Evolutionary conservation across 2,113 vertebrate species (phyloP).

Genomic region (Todiramphus chloris): DNA sequence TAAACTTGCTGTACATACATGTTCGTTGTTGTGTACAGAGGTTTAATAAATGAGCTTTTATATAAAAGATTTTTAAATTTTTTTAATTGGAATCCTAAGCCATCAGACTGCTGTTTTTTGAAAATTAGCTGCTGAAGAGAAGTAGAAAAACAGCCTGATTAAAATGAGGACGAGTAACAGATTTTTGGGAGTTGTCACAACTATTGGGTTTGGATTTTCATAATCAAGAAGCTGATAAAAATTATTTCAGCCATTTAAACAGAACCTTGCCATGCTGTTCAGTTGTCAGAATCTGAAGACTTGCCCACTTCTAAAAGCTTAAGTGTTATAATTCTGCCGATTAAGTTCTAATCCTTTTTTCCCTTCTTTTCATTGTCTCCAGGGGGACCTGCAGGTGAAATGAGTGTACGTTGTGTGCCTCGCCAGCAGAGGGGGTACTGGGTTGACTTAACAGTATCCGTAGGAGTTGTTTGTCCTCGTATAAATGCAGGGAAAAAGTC

Average conservation of each 20-base stretch:
- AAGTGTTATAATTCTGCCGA: neutral
- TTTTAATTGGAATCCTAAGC: neutral
- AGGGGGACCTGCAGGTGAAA: neutral
- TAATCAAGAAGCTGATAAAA: neutral
- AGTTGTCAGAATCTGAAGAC: neutral
- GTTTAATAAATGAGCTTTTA: slow-evolving; percentile 81
- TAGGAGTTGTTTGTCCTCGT: neutral
- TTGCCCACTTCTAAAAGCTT: neutral
- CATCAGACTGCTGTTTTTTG: neutral
- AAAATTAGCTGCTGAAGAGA: neutral
- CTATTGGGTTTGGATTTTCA: neutral
- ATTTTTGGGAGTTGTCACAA: neutral
- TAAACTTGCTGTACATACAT: slow-evolving; percentile 70
- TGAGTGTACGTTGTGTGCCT: accelerated
- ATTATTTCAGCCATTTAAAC: neutral
- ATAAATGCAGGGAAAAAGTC: neutral
- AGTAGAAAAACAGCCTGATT: neutral
- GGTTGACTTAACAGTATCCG: neutral
- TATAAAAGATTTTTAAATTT: neutral
- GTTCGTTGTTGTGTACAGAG: slow-evolving; percentile 69
- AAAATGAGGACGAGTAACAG: neutral
- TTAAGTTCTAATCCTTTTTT: neutral
- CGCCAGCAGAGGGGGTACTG: slow-evolving; percentile 38
- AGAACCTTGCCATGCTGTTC: neutral
- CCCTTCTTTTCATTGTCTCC: neutral